These are phyloP conservation scores for Ochropleura leucogaster DNA, from an alignment of 2,888 invertebrate genomes.

Conservation along the genomic window DNA sequence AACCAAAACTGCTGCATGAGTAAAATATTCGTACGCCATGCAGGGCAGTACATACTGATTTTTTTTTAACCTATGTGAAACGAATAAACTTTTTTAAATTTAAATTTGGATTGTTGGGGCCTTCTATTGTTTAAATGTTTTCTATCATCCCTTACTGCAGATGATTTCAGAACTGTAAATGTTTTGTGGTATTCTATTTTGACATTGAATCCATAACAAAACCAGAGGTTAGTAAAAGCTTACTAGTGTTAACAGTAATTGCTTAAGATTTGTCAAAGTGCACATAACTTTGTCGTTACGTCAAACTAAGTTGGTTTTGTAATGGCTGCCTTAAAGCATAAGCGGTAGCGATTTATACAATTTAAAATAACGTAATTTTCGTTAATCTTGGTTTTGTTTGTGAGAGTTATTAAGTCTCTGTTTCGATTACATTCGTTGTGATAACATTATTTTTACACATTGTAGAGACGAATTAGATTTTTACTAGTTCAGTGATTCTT, in stretches of 20 bases:
- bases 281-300: slow-evolving; percentile 78
- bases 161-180: background rate
- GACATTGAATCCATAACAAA: slow-evolving; percentile 27
- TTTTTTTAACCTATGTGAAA: no score
- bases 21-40: no score
- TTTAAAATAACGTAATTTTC: background rate
- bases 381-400: background rate
- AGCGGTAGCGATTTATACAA: slow-evolving; percentile 49
- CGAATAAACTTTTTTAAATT: no score
- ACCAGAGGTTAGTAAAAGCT: slow-evolving; percentile 57
- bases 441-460: background rate
- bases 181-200: slow-evolving; percentile 28
- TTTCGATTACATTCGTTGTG: background rate
- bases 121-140: background rate
- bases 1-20: no score
- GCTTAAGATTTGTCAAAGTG: slow-evolving; percentile 82
- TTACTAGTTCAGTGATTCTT: background rate
- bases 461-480: background rate
- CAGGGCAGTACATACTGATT: no score
- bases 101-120: no score
- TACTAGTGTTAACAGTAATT: slow-evolving; percentile 75
- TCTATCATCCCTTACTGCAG: background rate
- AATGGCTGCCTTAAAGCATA: slow-evolving; percentile 61
- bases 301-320: slow-evolving; percentile 73
- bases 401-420: background rate